Conservation (phyloP, 2,113 vertebrate genomes). For the Cochlearius cochlearius region DNA sequence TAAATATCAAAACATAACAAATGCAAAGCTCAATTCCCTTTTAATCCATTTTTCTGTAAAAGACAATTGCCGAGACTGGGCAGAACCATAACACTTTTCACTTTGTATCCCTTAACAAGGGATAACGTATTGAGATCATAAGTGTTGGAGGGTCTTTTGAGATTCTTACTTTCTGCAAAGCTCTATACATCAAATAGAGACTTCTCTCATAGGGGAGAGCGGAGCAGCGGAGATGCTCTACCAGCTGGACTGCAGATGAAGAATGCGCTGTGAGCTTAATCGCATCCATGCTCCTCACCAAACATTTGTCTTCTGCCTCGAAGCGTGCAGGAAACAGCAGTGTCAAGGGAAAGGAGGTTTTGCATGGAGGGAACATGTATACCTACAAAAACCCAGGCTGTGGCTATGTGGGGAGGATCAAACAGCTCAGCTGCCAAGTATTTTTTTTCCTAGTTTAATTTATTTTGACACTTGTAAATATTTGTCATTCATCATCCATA, state of each 20-base stretch:
- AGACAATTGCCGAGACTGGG: neutral
- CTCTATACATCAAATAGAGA: constrained; percentile 23
- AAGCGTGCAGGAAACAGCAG: constrained; percentile 67
- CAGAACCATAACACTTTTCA: neutral
- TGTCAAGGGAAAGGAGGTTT: constrained; percentile 41
- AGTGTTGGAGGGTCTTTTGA: constrained; percentile 29
- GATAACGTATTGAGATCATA: constrained; percentile 28
- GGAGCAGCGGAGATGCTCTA: constrained; percentile 45
- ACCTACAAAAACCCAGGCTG: constrained; percentile 12
- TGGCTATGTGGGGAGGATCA: neutral
- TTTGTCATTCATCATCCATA: constrained; percentile 56
- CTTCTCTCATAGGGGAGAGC: neutral
- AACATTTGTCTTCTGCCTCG: constrained; percentile 61
- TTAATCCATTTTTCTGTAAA: neutral
- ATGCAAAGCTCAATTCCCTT: neutral
- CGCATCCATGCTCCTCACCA: constrained; percentile 57
- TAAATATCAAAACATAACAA: neutral
- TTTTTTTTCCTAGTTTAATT: constrained; percentile 17
- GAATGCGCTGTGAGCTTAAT: constrained; percentile 69
- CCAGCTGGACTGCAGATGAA: constrained; percentile 74
- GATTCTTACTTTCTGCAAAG: constrained; percentile 57
- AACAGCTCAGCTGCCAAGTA: neutral
- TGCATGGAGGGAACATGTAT: neutral
- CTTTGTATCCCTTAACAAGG: constrained; percentile 12
- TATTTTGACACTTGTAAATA: constrained; percentile 46